These are phyloP conservation scores for Trachelus iudaicus DNA, from an alignment of 2,888 invertebrate genomes.

Conservation along the genomic window DNA sequence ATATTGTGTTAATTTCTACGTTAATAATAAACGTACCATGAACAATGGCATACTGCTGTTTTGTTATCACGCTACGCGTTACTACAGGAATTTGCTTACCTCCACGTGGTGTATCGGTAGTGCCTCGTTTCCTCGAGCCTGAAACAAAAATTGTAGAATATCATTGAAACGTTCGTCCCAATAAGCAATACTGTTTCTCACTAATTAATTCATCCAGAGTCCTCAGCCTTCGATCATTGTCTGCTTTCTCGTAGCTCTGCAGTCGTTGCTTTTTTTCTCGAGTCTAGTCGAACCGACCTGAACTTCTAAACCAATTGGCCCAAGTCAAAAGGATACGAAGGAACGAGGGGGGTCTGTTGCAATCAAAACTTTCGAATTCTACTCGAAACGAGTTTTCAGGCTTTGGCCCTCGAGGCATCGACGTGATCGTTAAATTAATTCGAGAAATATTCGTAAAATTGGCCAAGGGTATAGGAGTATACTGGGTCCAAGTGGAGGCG, in stretches of 20 bases:
- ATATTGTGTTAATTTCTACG: background rate
- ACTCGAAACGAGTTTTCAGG: slow-evolving; percentile 19
- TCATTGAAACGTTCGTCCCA: background rate
- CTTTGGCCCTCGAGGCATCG: slow-evolving; percentile 13
- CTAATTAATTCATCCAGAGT: background rate
- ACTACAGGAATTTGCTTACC: slow-evolving; percentile 39
- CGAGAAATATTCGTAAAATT: slow-evolving; percentile 10
- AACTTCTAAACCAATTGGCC: slow-evolving; percentile 32
- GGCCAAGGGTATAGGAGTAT: background rate
- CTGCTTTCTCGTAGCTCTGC: background rate
- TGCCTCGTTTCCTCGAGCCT: slow-evolving; percentile 55
- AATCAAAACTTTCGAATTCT: slow-evolving; percentile 36
- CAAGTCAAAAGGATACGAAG: background rate
- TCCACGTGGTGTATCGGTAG: slow-evolving; percentile 56
- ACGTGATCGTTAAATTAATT: slow-evolving; percentile 18
- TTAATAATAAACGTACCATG: background rate
- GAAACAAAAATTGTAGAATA: slow-evolving; percentile 37
- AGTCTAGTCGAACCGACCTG: background rate
- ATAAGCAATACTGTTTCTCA: background rate
- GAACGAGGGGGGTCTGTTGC: slow-evolving; percentile 14
- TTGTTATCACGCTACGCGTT: background rate
- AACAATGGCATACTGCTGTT: background rate
- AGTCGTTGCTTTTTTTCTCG: background rate
- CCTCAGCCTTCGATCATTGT: background rate
- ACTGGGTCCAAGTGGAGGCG: background rate